phyloP scores from a whole-genome alignment of 2,113 vertebrate genomes.

The Pyrgilauda ruficollis region DNA sequence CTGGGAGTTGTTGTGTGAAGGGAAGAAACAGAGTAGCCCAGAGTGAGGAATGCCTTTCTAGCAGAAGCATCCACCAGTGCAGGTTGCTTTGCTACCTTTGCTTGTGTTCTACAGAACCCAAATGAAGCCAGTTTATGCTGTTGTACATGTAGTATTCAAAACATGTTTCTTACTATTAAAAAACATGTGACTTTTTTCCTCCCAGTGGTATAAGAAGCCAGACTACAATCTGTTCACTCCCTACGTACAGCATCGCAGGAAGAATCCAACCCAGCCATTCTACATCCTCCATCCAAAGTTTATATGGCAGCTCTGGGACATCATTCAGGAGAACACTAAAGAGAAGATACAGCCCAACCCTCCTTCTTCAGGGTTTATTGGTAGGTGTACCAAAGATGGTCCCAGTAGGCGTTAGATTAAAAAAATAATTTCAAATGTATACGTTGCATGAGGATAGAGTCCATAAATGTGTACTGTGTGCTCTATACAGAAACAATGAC shows the following conservation, averaged over 20 bases:
- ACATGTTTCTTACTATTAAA: background rate
- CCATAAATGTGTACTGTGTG: background rate
- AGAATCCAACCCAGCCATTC: constrained; percentile 87
- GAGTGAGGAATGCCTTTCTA: background rate
- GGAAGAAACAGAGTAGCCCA: background rate
- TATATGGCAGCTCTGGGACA: constrained; percentile 95
- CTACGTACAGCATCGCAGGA: constrained; percentile 85
- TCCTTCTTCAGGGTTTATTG: constrained; percentile 97
- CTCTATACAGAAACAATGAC: background rate
- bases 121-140: background rate
- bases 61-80: background rate
- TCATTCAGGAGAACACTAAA: constrained; percentile 94
- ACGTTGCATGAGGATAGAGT: background rate
- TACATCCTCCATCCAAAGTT: constrained; percentile 97
- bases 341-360: constrained; percentile 98
- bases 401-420: background rate
- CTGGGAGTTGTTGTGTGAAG: background rate
- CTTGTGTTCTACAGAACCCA: background rate
- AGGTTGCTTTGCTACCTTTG: background rate
- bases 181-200: background rate
- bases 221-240: constrained; percentile 97
- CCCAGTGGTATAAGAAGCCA: constrained; percentile 92
- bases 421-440: background rate
- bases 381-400: constrained; percentile 68
- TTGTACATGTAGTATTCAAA: background rate